Percentiles rank a stretch among this genome's conserved stretches.
phyloP scores from a whole-genome alignment of 2,888 invertebrate species.

The Eupeodes luniger region DNA sequence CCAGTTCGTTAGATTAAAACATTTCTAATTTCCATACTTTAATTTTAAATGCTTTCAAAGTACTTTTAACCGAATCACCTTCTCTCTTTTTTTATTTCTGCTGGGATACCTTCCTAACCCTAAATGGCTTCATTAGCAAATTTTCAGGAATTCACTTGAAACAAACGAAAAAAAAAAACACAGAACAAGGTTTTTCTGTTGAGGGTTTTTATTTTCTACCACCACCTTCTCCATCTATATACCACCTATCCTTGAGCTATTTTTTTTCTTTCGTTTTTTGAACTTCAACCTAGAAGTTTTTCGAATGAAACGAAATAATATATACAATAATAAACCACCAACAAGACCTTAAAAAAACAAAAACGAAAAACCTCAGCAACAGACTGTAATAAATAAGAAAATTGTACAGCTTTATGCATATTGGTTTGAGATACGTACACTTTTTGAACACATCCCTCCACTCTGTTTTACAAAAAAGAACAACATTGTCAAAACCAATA shows the following conservation, averaged over 20 bases:
- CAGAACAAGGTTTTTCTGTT: slow-evolving; percentile 33
- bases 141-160: slow-evolving; percentile 73
- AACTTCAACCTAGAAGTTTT: slow-evolving; percentile 11
- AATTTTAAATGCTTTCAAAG: slow-evolving; percentile 2
- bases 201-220: background rate
- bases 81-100: background rate
- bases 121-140: slow-evolving; percentile 75
- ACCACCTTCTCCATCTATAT: background rate
- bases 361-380: slow-evolving; percentile 40
- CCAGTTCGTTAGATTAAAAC: slow-evolving; percentile 26
- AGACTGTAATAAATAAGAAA: slow-evolving; percentile 53
- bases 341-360: background rate
- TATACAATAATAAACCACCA: slow-evolving; percentile 9
- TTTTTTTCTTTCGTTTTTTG: background rate
- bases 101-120: background rate
- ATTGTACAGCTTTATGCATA: slow-evolving; percentile 16
- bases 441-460: background rate
- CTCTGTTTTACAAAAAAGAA: slow-evolving; percentile 45
- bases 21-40: slow-evolving; percentile 46
- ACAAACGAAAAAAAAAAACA: background rate
- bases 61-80: slow-evolving; percentile 16
- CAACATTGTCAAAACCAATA: slow-evolving; percentile 51
- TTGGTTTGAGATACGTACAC: slow-evolving; percentile 23
- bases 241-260: background rate
- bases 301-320: background rate